Base-by-base conservation (phyloP, 2,113 vertebrate genomes). In the Saimiri boliviensis region DNA sequence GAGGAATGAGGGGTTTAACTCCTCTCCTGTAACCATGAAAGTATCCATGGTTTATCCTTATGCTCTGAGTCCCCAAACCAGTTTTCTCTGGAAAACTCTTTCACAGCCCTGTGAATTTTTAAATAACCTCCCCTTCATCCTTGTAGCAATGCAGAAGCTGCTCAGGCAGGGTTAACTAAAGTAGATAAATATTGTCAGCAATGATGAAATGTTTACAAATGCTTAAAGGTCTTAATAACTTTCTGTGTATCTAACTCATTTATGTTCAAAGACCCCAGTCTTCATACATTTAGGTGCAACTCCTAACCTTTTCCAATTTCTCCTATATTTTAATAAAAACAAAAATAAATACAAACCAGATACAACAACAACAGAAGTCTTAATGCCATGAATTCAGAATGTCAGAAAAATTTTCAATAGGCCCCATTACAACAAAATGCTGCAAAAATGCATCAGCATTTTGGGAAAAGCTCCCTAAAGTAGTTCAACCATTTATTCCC, bases 361-460 rank as follows among this genome's bases (percentile, higher is more conserved):
- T 80, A 66, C 66, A 93, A 86, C 10, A 49, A 87, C 27, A 68
- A 82, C 16, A 42, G 70, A 90, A 60, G 27, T 79, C 74, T 47
- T 81, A 77, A 70, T 94, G 25, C 71, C 80, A 68, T 71, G 21
- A 97, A 96, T 93, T 96, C 20, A 93, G n/a, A 95, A 93, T 93
- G 56, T 91, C 74, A 94, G 81, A 45, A 94, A 81, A 76, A 8
- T 71, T 93, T 98, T 93, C 76, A 91, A 0, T 88, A 88, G 35
- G 10, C 13, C 30, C 6, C 54, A 5, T 96, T 42, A 71, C 93
- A 37, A 40, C 37, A 91, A 94, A 91, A 85, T 84, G 76, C 86
- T 94, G 17, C 84, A 89, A 89, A 96, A 91, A n/a, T 82, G 16
- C 8, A 25, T 79, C 27, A 86, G 54, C 60, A 47, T 83, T 94